These are phyloP conservation scores for Camponotus vicinus DNA, from an alignment of 1,140 invertebrate genomes.

Conservation along the genomic window DNA sequence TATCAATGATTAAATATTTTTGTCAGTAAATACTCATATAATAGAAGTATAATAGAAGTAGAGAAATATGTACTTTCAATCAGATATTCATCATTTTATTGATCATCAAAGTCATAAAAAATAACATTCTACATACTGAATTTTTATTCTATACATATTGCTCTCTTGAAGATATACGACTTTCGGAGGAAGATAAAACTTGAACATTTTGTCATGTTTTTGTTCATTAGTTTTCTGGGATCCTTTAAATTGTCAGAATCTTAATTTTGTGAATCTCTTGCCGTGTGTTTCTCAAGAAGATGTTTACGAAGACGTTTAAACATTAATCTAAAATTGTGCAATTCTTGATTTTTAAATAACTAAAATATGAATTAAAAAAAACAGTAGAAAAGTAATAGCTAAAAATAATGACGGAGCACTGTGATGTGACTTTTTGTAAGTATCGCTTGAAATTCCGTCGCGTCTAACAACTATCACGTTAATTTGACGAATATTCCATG, in stretches of 20 bases:
- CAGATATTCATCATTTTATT: neutral
- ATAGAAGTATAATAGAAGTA: neutral
- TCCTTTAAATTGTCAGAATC: neutral
- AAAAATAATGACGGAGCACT: neutral
- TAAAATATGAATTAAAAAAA: conserved; percentile 26
- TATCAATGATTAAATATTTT: conserved; percentile 46
- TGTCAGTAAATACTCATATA: conserved; percentile 15
- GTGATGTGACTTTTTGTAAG: neutral
- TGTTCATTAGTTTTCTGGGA: neutral
- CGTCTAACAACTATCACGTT: neutral
- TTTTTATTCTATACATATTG: conserved; percentile 38
- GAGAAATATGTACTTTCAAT: neutral
- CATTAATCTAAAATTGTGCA: neutral
- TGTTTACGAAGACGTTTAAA: neutral
- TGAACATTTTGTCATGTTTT: neutral
- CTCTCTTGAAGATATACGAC: neutral
- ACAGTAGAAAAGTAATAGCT: neutral
- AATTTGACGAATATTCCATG: conserved; percentile 63
- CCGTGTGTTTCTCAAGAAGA: neutral
- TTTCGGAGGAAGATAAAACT: conserved; percentile 20
- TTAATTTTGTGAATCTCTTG: neutral
- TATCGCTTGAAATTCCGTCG: neutral
- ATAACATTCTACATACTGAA: conserved; percentile 6
- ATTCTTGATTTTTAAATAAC: conserved; percentile 27
- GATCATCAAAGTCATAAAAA: neutral